Evolutionary conservation across 2,888 invertebrate species (phyloP).

Genomic region (Listrodromus nycthemerus): DNA sequence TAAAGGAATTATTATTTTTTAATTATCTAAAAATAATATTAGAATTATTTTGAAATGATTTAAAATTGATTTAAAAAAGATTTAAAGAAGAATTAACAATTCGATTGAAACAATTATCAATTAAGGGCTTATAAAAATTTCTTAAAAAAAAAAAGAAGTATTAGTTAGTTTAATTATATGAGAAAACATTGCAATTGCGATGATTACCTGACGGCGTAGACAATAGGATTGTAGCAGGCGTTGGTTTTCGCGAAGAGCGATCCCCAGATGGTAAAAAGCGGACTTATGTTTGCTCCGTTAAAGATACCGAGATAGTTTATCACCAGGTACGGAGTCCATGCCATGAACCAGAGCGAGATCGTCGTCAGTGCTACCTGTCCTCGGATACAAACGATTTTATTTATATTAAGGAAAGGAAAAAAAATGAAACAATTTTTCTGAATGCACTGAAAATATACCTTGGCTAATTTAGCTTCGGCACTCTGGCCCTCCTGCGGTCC

Average conservation of each 20-base stretch:
- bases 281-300: conserved; percentile 90
- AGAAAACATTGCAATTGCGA: conserved; percentile 91
- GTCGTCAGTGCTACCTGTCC: conserved; percentile 87
- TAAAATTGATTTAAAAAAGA: no score
- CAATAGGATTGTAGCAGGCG: conserved; percentile 95
- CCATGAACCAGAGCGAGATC: conserved; percentile 88
- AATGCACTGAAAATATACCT: conserved; percentile 79
- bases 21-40: no score
- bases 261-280: conserved; percentile 94
- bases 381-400: neutral
- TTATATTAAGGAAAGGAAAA: neutral
- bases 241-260: conserved; percentile 97
- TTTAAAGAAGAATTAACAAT: neutral
- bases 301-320: conserved; percentile 94
- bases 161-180: no score
- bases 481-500: conserved; percentile 85
- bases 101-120: no score
- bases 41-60: no score
- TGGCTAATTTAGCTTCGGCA: conserved; percentile 87
- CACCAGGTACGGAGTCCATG: conserved; percentile 89
- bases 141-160: no score
- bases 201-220: conserved; percentile 88
- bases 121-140: no score
- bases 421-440: neutral
- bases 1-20: no score